These are phyloP conservation scores for Drosophila subobscura DNA, from an alignment of 1,140 invertebrate species.

Conservation along the genomic window DNA sequence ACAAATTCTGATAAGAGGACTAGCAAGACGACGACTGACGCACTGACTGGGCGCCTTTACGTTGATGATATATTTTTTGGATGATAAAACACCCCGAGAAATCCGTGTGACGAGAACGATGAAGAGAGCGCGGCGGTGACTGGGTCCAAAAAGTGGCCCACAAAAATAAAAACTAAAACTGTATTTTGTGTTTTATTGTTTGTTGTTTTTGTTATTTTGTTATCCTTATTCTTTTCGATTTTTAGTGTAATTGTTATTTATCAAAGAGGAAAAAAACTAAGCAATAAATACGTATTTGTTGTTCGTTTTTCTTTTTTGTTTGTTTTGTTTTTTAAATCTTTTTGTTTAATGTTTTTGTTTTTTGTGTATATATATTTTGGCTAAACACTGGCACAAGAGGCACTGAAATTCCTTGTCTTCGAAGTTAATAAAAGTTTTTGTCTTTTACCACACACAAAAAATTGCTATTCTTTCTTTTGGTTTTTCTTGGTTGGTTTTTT, in stretches of 20 bases:
- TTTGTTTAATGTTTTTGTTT: constrained; percentile 34
- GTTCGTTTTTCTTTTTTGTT: constrained; percentile 30
- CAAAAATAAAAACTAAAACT: constrained; percentile 28
- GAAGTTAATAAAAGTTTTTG: constrained; percentile 74
- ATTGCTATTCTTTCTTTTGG: constrained; percentile 51
- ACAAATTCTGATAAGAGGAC: constrained; percentile 70
- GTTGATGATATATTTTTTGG: constrained; percentile 22
- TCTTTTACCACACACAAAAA: constrained; percentile 50
- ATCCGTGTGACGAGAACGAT: constrained; percentile 45
- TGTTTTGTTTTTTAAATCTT: background rate
- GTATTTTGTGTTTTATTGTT: constrained; percentile 35
- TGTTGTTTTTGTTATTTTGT: constrained; percentile 24
- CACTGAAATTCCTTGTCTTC: constrained; percentile 82
- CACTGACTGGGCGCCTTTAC: constrained; percentile 53
- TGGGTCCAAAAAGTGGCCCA: constrained; percentile 16
- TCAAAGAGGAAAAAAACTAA: constrained; percentile 80
- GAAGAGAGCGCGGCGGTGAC: constrained; percentile 31
- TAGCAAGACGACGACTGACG: constrained; percentile 45
- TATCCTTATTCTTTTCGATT: constrained; percentile 38
- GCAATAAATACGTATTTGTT: constrained; percentile 80
- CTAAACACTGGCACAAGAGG: constrained; percentile 82
- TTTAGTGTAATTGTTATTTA: constrained; percentile 69
- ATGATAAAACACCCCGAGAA: constrained; percentile 9
- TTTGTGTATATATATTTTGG: constrained; percentile 82
- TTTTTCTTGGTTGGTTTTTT: constrained; percentile 24